A percentile compares a stretch with the other conserved stretches of the same genome.
These are phyloP conservation scores for Synergus gifuensis DNA, from an alignment of 2,888 invertebrate species.

Conservation along the genomic window DNA sequence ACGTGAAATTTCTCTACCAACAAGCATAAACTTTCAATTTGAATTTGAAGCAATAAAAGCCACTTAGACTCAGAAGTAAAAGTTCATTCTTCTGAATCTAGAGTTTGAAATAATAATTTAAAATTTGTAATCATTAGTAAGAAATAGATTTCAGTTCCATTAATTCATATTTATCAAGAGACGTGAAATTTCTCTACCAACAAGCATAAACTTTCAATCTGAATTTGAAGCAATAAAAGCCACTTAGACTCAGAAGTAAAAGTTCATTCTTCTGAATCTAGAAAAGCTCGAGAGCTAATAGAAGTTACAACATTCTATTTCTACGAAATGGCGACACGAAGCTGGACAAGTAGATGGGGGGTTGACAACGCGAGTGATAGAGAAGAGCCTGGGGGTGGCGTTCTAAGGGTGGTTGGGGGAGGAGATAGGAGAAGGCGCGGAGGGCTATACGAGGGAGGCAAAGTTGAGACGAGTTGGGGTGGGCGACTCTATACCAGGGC, in stretches of 20 bases:
- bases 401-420: constrained; percentile 20
- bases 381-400: constrained; percentile 73
- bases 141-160: too few species aligned
- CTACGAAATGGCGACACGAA: constrained; percentile 67
- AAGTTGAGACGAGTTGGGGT: constrained; percentile 74
- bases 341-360: constrained; percentile 58
- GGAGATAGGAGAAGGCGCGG: constrained; percentile 57
- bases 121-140: too few species aligned
- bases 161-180: too few species aligned
- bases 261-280: background rate
- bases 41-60: background rate
- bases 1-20: too few species aligned
- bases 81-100: background rate
- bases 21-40: too few species aligned
- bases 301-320: constrained; percentile 65
- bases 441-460: constrained; percentile 68
- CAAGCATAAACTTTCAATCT: too few species aligned
- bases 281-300: constrained; percentile 61
- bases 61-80: background rate
- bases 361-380: constrained; percentile 70
- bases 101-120: background rate
- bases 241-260: background rate
- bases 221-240: background rate
- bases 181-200: too few species aligned
- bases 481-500: constrained; percentile 75